phyloP scores from a whole-genome alignment of 2,113 vertebrate genomes.

The Gavialis gangeticus region DNA sequence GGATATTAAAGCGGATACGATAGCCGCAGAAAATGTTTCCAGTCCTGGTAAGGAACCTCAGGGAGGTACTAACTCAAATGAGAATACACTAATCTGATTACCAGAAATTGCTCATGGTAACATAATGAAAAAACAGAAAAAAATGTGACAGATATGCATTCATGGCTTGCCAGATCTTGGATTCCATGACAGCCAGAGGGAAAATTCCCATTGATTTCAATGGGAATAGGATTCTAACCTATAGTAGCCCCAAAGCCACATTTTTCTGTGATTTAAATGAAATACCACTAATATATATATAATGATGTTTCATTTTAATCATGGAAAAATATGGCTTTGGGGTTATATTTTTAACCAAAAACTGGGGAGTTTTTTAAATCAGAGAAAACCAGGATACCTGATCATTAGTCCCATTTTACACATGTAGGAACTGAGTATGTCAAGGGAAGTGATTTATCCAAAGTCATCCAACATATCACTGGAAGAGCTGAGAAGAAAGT shows the following conservation, averaged over 20 bases:
- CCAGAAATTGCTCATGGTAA: conserved; percentile 7
- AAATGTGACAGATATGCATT: conserved; percentile 2
- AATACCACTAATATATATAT: too few species aligned
- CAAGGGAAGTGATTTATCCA: neutral
- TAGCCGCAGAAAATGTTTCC: conserved; percentile 62
- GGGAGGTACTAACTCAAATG: conserved; percentile 25
- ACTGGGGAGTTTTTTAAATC: too few species aligned
- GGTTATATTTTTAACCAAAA: too few species aligned
- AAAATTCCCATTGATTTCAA: conserved; percentile 7
- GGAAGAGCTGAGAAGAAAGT: neutral
- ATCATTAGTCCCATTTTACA: neutral
- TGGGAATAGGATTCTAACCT: neutral
- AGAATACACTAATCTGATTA: conserved; percentile 59
- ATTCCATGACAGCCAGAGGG: neutral
- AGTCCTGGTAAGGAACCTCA: conserved; percentile 15
- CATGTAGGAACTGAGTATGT: neutral
- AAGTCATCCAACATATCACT: neutral
- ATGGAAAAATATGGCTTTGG: too few species aligned
- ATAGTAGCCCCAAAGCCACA: too few species aligned
- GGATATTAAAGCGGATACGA: conserved; percentile 16
- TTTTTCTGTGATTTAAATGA: too few species aligned
- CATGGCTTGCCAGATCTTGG: neutral
- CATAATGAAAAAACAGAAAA: conserved; percentile 43
- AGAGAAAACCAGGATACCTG: neutral
- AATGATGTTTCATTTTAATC: too few species aligned